Base-by-base conservation (phyloP, 2,888 invertebrate species). In the Agriotes lineatus region DNA sequence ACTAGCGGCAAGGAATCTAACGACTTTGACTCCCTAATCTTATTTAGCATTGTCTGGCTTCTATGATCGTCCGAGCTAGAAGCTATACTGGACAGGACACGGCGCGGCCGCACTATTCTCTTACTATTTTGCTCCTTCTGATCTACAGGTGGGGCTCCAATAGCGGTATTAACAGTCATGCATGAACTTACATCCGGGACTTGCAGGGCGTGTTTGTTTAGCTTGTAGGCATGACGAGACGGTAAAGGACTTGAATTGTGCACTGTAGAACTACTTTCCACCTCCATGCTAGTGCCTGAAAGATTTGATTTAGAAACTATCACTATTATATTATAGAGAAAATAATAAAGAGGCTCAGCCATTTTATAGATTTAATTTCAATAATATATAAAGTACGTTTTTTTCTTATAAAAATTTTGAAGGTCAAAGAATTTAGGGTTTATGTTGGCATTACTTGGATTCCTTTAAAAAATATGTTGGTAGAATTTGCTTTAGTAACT, bases 31-130 rank as follows among this genome's bases (percentile, higher is more conserved):
- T 90, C 90, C 18, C 90, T 85, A 69, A 90, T 84, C 72, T 78
- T 82, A 64, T 81, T 82, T 25, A 82, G 69, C 66, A 78, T 77
- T 14, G 79, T 76, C 60, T 82, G 79, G 67, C 83, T 83, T 64
- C 78, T 81, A 61, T 80, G 82, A 70, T 89, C 88, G 74, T 88
- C 89, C 66, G 87, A 87, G 69, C 90, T 90, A 45, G 90, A 90
- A 14, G 90, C 90, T 63, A 91, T 91, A 63, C 90, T 90, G 59
- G 90, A 90, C 57, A 91, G 80, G 14, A 90, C 88, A 69, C 90
- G 82, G 75, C 88, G 84, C 22, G 85, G 85, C 67, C 82, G 67
- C 58, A 76, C 64, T 1, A 72, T 75, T 30, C 71, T 72, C 66
- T 77, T 74, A 56, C 69, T 74, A 35, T 73, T 75, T 37, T 74